Percentiles rank a stretch among this genome's conserved stretches.
Conservation (phyloP, 2,113 vertebrate genomes). For the Rhinoderma darwinii region DNA sequence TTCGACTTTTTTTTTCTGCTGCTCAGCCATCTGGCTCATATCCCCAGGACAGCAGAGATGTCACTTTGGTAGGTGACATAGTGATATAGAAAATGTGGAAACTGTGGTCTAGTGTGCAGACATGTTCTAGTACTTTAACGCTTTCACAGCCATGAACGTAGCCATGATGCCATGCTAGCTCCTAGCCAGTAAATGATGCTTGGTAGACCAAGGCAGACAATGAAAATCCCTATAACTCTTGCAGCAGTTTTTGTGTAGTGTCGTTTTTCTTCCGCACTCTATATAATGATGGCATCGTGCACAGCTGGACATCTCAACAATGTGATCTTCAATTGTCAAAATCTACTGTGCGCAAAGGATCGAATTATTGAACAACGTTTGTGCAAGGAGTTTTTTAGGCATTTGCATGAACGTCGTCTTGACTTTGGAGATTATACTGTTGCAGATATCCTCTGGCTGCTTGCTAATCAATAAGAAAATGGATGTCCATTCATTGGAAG, state of each 20-base stretch:
- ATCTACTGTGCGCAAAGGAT: no score
- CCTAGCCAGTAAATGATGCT: no score
- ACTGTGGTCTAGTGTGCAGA: background rate
- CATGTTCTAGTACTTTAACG: background rate
- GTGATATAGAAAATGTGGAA: background rate
- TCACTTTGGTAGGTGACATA: constrained; percentile 19
- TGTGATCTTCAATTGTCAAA: no score
- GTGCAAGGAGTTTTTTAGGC: background rate
- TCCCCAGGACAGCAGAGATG: constrained; percentile 7
- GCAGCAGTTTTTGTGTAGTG: no score
- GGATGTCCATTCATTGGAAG: background rate
- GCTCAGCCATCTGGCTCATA: constrained; percentile 25
- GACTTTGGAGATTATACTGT: background rate
- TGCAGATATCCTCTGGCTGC: background rate
- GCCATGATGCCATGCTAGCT: background rate
- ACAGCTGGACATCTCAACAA: no score
- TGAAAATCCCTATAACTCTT: no score
- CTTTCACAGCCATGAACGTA: background rate
- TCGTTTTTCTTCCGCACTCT: no score
- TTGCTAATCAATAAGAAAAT: constrained; percentile 18
- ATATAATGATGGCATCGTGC: no score
- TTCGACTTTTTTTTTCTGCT: constrained; percentile 5
- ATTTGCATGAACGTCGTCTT: background rate
- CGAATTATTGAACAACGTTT: no score
- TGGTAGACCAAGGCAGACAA: no score